phyloP scores from a whole-genome alignment of 2,113 vertebrate species.

The Tinamus guttatus region DNA sequence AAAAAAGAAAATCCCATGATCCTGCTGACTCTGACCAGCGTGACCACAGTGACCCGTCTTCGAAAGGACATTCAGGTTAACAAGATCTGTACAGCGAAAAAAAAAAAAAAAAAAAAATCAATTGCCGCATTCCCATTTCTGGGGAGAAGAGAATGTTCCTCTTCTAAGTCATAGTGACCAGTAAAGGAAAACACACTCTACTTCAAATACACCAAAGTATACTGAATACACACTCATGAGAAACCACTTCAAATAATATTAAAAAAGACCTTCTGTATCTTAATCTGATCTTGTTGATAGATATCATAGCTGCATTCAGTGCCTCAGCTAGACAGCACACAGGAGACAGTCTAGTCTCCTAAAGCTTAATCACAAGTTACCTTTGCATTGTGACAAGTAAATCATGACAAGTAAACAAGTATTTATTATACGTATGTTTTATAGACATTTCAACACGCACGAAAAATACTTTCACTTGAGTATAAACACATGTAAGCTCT shows the following conservation, averaged over 20 bases:
- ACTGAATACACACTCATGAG: not conserved
- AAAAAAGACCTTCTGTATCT: not conserved
- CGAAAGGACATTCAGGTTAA: not conserved
- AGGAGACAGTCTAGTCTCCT: not conserved
- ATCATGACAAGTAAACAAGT: too few species aligned
- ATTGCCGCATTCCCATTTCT: not conserved
- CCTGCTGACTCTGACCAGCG: not conserved
- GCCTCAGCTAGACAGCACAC: not conserved
- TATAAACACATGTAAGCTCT: rapidly evolving
- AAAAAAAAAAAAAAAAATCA: not conserved
- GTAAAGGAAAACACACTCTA: not conserved
- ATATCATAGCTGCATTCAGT: not conserved
- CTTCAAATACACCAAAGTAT: not conserved
- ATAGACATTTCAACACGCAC: not conserved
- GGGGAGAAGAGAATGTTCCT: not conserved
- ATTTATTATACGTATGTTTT: not conserved
- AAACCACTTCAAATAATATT: not conserved
- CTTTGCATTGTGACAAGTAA: not conserved
- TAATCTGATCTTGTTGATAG: not conserved
- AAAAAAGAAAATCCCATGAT: not conserved
- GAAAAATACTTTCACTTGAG: not conserved
- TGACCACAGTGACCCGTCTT: not conserved
- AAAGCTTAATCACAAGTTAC: not conserved
- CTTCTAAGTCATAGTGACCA: not conserved
- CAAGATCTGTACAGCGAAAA: not conserved